Conservation (phyloP, 2,888 invertebrate genomes). For the Hoplodrina ambigua region DNA sequence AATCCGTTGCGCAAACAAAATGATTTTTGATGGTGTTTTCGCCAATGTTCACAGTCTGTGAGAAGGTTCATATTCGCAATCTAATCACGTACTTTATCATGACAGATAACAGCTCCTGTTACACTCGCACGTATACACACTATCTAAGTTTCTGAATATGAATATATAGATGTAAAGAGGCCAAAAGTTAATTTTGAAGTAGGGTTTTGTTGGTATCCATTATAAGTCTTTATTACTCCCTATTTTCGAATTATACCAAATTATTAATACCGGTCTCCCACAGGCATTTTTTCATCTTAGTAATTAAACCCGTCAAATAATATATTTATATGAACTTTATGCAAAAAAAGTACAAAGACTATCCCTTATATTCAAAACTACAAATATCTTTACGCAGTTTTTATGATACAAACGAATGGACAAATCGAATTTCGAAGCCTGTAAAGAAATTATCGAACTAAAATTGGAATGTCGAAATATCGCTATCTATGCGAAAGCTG, state of each 20-base stretch:
- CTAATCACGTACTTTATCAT: slow-evolving; percentile 30
- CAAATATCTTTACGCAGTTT: slow-evolving; percentile 9
- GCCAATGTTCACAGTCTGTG: slow-evolving; percentile 24
- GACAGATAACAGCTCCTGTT: slow-evolving; percentile 27
- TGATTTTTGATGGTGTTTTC: slow-evolving; percentile 29
- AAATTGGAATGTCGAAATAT: slow-evolving; percentile 9
- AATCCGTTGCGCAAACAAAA: slow-evolving; percentile 47
- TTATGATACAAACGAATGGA: slow-evolving; percentile 36
- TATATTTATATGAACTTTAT: neutral
- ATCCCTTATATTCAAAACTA: slow-evolving; percentile 13
- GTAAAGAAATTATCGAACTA: slow-evolving; percentile 21
- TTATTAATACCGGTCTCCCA: neutral
- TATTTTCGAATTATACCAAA: neutral
- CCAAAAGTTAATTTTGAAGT: neutral
- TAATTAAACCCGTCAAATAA: slow-evolving; percentile 17
- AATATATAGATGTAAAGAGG: neutral
- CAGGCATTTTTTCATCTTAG: neutral
- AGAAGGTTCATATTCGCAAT: slow-evolving; percentile 11
- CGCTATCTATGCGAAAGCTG: neutral
- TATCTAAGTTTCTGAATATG: neutral
- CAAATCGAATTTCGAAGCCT: slow-evolving; percentile 29
- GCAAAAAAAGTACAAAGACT: no score
- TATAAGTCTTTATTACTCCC: neutral
- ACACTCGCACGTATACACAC: slow-evolving; percentile 1
- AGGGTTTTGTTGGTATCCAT: neutral